A percentile compares a stretch with the other conserved stretches of the same genome.
These are phyloP conservation scores for Vesta saturnalis DNA, from an alignment of 2,888 invertebrate species.

Conservation along the genomic window DNA sequence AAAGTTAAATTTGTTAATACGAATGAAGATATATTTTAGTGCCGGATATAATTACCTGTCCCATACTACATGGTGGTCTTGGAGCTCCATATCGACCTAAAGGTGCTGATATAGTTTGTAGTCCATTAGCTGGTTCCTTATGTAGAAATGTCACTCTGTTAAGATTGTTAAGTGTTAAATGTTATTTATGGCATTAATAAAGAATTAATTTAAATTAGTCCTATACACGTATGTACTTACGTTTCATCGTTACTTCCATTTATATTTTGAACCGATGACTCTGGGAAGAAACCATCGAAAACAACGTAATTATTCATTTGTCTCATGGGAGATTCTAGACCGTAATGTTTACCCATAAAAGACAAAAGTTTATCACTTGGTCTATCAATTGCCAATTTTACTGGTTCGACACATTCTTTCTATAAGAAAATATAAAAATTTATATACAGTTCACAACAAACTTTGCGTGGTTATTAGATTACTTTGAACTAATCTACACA, in stretches of 20 bases:
- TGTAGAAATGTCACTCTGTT: slow-evolving; percentile 33
- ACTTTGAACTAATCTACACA: too few relatives aligned
- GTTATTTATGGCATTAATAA: slow-evolving; percentile 27
- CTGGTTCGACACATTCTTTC: slow-evolving; percentile 74
- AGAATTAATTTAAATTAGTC: neutral
- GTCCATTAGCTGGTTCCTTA: slow-evolving; percentile 57
- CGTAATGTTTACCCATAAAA: slow-evolving; percentile 88
- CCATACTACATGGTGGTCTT: slow-evolving; percentile 74
- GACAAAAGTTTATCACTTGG: slow-evolving; percentile 90
- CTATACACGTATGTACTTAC: slow-evolving; percentile 30
- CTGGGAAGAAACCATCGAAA: slow-evolving; percentile 80
- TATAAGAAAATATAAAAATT: slow-evolving; percentile 59
- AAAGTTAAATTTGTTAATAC: neutral
- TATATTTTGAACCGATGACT: slow-evolving; percentile 15
- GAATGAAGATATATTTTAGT: neutral
- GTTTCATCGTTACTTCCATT: slow-evolving; percentile 37
- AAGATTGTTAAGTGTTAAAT: slow-evolving; percentile 38
- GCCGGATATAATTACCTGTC: slow-evolving; percentile 64
- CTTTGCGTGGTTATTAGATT: too few relatives aligned
- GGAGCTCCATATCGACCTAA: slow-evolving; percentile 72
- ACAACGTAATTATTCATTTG: slow-evolving; percentile 91
- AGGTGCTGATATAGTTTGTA: slow-evolving; percentile 59
- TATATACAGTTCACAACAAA: too few relatives aligned
- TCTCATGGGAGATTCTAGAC: slow-evolving; percentile 70
- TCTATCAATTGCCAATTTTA: slow-evolving; percentile 89